A percentile compares a stretch with the other conserved stretches of the same genome.
These are phyloP conservation scores for Drosophila carrolli DNA, from an alignment of 1,140 invertebrate species.

Conservation along the genomic window DNA sequence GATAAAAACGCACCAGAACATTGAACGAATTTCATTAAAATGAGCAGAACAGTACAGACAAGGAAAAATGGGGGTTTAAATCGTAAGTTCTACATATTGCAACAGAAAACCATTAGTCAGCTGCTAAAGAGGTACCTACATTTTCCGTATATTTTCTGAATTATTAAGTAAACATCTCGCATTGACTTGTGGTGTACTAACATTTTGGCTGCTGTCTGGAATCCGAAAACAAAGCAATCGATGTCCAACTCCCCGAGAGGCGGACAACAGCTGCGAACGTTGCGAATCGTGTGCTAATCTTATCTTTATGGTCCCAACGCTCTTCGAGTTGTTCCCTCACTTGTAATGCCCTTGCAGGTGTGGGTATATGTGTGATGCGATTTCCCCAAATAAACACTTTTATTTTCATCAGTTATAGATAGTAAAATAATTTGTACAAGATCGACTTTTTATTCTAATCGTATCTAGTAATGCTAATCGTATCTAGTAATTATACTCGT, in stretches of 20 bases:
- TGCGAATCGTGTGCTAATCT: conserved; percentile 78
- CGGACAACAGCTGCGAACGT: conserved; percentile 29
- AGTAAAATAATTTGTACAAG: too few species aligned
- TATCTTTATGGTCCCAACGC: conserved; percentile 79
- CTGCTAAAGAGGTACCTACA: background rate
- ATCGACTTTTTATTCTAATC: too few species aligned
- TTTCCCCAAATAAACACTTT: background rate
- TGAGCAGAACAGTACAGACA: conserved; percentile 25
- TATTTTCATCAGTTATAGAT: too few species aligned
- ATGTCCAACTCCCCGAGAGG: conserved; percentile 15
- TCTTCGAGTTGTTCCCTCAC: conserved; percentile 62
- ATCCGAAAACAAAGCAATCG: conserved; percentile 47
- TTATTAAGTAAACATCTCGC: conserved; percentile 19
- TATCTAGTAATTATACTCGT: too few species aligned
- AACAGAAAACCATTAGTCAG: background rate
- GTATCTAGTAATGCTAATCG: too few species aligned
- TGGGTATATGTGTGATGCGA: background rate
- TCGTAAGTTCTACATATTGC: background rate
- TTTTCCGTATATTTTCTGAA: background rate
- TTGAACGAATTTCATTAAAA: conserved; percentile 61
- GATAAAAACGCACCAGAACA: conserved; percentile 29
- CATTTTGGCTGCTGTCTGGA: conserved; percentile 36
- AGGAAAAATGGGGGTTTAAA: conserved; percentile 12
- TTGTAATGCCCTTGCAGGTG: conserved; percentile 13
- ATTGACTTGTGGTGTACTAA: conserved; percentile 19